Conservation (phyloP, 2,113 vertebrate species). For the Petrocephalus zakoni region DNA sequence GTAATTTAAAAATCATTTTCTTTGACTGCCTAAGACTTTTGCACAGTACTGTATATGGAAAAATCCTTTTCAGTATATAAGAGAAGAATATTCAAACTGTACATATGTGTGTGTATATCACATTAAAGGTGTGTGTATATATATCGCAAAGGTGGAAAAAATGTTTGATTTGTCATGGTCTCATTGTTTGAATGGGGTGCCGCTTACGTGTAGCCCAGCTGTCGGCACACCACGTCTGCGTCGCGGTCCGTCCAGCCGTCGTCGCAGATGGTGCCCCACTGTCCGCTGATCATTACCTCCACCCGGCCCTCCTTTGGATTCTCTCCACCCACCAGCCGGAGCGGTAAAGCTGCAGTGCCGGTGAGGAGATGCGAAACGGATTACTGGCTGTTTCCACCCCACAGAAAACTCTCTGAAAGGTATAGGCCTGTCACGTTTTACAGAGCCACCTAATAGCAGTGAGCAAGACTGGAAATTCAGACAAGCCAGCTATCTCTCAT, state of each 20-base stretch:
- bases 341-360: constrained; percentile 66
- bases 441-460: not conserved
- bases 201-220: constrained; percentile 86
- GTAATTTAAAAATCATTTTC: no score
- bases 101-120: not conserved
- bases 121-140: no score
- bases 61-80: not conserved
- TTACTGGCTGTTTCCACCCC: not conserved
- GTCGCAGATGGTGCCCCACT: constrained; percentile 95
- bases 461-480: not conserved
- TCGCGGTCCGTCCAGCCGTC: constrained; percentile 92
- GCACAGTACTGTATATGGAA: no score
- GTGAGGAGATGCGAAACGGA: constrained; percentile 3
- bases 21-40: no score
- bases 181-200: not conserved
- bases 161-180: no score
- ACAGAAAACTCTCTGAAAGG: not conserved
- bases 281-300: constrained; percentile 81
- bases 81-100: not conserved
- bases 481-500: not conserved
- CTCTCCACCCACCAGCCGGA: constrained; percentile 89
- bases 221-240: constrained; percentile 85
- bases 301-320: constrained; percentile 88
- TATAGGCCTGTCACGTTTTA: constrained; percentile 23
- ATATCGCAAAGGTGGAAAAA: no score